A percentile compares a stretch with the other conserved stretches of the same genome.
Evolutionary conservation across 2,113 vertebrate genomes (phyloP).

Genomic region (Sinocyclocheilus anophthalmus): DNA sequence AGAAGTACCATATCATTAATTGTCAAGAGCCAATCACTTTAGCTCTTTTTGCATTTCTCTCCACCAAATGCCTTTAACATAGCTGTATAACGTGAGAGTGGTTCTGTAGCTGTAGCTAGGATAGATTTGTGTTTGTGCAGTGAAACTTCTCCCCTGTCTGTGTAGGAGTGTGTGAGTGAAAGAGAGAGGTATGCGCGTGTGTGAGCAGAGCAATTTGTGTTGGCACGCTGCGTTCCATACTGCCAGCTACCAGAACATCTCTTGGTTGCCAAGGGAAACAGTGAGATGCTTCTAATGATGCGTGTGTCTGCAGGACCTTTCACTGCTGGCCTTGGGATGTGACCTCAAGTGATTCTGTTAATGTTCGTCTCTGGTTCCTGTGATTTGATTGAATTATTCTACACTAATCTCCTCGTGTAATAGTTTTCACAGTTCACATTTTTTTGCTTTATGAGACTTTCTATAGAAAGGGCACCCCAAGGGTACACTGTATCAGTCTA

Average conservation of each 20-base stretch:
- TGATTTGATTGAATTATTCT: constrained; percentile 28
- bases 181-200: constrained; percentile 20
- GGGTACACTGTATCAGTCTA: not conserved
- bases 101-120: not conserved
- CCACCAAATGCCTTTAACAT: not conserved
- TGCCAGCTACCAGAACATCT: constrained; percentile 52
- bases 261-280: constrained; percentile 58
- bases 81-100: not conserved
- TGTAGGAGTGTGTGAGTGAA: constrained; percentile 45
- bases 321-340: constrained; percentile 33
- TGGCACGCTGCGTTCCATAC: constrained; percentile 48
- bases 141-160: constrained; percentile 13
- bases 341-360: constrained; percentile 30
- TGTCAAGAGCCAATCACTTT: not conserved
- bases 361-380: constrained; percentile 10
- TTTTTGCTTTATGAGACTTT: constrained; percentile 9
- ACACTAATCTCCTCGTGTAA: not conserved
- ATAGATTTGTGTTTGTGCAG: constrained; percentile 1
- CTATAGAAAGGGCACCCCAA: not conserved
- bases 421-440: not conserved
- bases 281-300: constrained; percentile 23
- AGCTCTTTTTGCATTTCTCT: not conserved
- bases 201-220: constrained; percentile 37
- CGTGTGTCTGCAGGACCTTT: constrained; percentile 41
- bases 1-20: not conserved